A percentile compares a stretch with the other conserved stretches of the same genome.
Evolutionary conservation across 2,113 vertebrate species (phyloP).

Genomic region (Tragelaphus buxtoni): DNA sequence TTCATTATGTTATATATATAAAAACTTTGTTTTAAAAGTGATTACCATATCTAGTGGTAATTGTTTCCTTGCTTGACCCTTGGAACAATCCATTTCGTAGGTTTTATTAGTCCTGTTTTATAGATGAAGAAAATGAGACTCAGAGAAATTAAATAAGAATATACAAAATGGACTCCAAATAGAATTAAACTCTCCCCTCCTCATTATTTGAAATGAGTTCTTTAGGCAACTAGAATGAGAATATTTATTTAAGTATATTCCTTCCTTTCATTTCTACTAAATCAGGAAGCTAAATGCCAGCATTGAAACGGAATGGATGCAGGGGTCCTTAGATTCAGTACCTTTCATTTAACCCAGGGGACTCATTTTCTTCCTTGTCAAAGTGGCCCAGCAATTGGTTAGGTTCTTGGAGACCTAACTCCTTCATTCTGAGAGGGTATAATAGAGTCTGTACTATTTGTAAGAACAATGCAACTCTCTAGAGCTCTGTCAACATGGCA

Average conservation of each 20-base stretch:
- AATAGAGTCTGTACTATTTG: neutral
- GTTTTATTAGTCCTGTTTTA: neutral
- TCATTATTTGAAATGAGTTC: constrained; percentile 2
- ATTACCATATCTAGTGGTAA: neutral
- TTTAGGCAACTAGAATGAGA: neutral
- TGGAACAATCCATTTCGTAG: neutral
- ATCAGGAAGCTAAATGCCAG: neutral
- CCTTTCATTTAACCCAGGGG: neutral
- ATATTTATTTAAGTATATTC: neutral
- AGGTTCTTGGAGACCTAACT: neutral
- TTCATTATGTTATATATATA: neutral
- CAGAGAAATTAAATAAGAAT: constrained; percentile 18
- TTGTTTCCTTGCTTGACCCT: neutral
- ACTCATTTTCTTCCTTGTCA: constrained; percentile 22
- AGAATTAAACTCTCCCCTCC: neutral
- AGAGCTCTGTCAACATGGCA: neutral
- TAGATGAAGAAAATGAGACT: constrained; percentile 3
- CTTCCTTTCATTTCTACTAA: constrained; percentile 27
- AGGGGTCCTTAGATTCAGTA: neutral
- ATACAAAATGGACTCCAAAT: neutral
- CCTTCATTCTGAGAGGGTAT: neutral
- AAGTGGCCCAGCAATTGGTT: neutral
- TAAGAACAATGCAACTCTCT: neutral
- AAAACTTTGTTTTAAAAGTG: neutral
- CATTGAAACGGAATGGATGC: neutral